Percentiles rank a stretch among this genome's conserved stretches.
Conservation (phyloP, 1,140 invertebrate genomes). For the Samia ricini region DNA sequence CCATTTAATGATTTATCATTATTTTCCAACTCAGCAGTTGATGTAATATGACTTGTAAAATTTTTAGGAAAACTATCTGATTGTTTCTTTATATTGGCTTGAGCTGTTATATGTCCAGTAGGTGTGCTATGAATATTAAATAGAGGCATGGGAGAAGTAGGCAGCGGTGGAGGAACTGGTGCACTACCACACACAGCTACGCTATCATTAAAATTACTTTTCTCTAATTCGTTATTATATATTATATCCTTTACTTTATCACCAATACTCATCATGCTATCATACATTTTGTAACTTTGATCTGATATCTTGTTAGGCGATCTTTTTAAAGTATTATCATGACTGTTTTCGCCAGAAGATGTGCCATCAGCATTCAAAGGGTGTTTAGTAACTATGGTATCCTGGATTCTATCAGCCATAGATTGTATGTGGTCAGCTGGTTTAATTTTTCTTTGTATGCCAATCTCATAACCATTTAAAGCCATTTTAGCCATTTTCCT, state of each 20-base stretch:
- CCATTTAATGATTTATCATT: conserved; percentile 35
- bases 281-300: conserved; percentile 28
- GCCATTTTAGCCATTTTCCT: conserved; percentile 76
- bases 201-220: conserved; percentile 4
- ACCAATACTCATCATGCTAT: conserved; percentile 32
- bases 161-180: conserved; percentile 54
- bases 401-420: conserved; percentile 75
- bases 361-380: conserved; percentile 60
- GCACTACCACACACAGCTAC: conserved; percentile 18
- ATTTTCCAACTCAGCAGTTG: conserved; percentile 23
- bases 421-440: conserved; percentile 73
- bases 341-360: conserved; percentile 49
- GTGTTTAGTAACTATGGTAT: conserved; percentile 74
- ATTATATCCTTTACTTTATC: conserved; percentile 44
- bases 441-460: conserved; percentile 75
- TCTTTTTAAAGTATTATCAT: conserved; percentile 49
- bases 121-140: conserved; percentile 50
- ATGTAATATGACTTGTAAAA: conserved; percentile 25
- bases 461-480: conserved; percentile 76
- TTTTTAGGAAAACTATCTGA: conserved; percentile 37
- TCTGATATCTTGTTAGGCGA: conserved; percentile 31
- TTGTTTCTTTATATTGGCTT: conserved; percentile 33
- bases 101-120: conserved; percentile 36
- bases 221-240: conserved; percentile 27
- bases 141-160: conserved; percentile 56